Base-by-base conservation (phyloP, 2,797 vertebrate species). In the Picus viridis region DNA sequence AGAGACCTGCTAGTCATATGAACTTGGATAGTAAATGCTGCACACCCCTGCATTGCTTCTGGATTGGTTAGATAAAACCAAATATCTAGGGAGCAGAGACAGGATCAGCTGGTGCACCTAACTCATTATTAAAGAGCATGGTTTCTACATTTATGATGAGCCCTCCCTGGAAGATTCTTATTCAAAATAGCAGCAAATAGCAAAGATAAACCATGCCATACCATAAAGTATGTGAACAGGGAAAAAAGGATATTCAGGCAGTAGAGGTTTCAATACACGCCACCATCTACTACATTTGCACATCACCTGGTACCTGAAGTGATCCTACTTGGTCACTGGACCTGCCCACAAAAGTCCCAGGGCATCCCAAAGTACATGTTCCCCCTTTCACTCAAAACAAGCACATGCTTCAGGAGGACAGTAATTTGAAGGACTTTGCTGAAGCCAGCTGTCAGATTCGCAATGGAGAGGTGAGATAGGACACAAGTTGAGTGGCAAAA, bases 111-210 rank as follows among this genome's bases (percentile, higher is more conserved):
- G 51, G 34, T 5, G 0, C 18, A 69, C 16, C 1, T n/a, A 86
- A 51, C 3, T 2, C 5, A 14, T 53, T 57, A 68, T 86, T 71
- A 64, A 0, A 0, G 65, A 58, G 10, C 36, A 62, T 0, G 0
- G 12, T 34, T 90, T 84, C 69, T 65, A 51, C 6, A 23, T 73
- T 75, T 70, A 30, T 54, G 54, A 57, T 67, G 36, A 81, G 63
- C 19, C 0, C 0, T n/a, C 76, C 64, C 61, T 58, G 43, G 30
- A 92, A 81, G 16, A 76, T 51, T 82, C 45, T 57, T 88, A 41
- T 24, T 73, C 51, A 82, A 92, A 89, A 69, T 49, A 70, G 78
- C 2, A 7, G 32, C 45, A 90, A 82, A 80, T 7, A 64, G 58
- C 29, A 90, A 81, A 89, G 30, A 45, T 6, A 41, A 68, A 76